Evolutionary conservation across 2,113 vertebrate species (phyloP), one percentile per base, ranked within the genome.

Genomic region (Rhinopithecus roxellana): DNA sequence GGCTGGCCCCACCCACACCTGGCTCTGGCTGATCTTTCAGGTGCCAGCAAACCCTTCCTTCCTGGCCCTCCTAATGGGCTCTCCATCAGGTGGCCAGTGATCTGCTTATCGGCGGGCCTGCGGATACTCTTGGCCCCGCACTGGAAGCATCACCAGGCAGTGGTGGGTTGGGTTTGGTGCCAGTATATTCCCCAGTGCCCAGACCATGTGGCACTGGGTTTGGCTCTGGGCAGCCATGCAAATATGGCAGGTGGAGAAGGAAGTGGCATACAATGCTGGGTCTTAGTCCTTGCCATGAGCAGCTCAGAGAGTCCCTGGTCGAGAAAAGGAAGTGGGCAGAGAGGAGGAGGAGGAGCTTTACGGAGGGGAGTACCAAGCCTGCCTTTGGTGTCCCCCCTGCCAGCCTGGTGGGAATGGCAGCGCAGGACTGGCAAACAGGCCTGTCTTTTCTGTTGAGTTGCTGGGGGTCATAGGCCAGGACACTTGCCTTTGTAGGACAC

Each of bases 11-110:
- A 43, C 69, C 69, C 20, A 40, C 69, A 45, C 18, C 64, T 95
- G 3, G 16, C 18, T 79, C 61, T 55, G 3, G 64, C 67, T 55
- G 12, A 13, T 48, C 45, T 79, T 50, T 38, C 14, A 3, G n/a
- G 67, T 9, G 23, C 38, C 77, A 23, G 38, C 69, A 89, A 20
- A 55, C 77, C 25, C 48, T 20, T 32, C 48, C 48, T 43, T 75
- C 23, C 27, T 16, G 52, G 35, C 32, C 12, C 32, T 70, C 50
- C n/a, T 3, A 23, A 9, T 14, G 6, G 35, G 50, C 32, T 59
- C 67, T 9, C 35, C 0, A 0, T 25, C 35, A 32, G n/a, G 64
- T 20, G 45, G 59, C 59, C 77, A 30, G n/a, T 0, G 1, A 20
- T 14, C 52, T 57, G 13, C 0, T 12, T 10, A 3, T 43, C n/a